Base-by-base conservation (phyloP, 2,888 invertebrate species). In the Pinctada fucata region DNA sequence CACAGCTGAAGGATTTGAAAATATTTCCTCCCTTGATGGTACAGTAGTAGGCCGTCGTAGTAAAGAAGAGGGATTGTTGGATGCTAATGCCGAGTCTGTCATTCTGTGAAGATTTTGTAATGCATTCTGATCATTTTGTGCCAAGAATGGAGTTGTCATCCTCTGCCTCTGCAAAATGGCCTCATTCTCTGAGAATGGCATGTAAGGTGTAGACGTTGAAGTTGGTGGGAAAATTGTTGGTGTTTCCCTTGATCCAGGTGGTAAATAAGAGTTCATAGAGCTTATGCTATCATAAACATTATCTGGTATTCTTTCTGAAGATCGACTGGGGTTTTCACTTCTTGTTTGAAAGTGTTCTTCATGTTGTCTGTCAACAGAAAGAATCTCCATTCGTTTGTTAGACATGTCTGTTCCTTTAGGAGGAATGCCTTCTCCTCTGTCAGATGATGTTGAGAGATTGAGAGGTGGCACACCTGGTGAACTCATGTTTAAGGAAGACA, bases 111-210 rank as follows among this genome's bases (percentile, higher is more conserved):
- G 82, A 78, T 85, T 86, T 78, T 86, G 86, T 75, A 80, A 72
- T 70, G 85, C 82, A 79, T 85, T 86, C n/a, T 84, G 82, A 75
- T 86, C 87, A 79, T 82, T 84, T 66, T 86, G 86, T 65, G 85
- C 77, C 10, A 86, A 78, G 82, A 87, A 87, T n/a, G 88, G 86
- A 0, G 87, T 85, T 10, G 85, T 80, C 87, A 90, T 88, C 70
- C 89, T 80, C 77, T 90, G 88, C 31, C 89, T 82, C 69, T 88
- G 89, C 16, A 89, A 82, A 82, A 89, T 83, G n/a, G 90, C 86
- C 58, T 90, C 90, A 81, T 85, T 87, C 52, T 89, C 88, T 5
- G 86, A 82, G 69, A 88, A 87, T 47, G 88, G 82, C 86, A 89
- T 88, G 70, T 88, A 89, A 75, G 85, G 82, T 65, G 74, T 69